Evolutionary conservation across 2,888 invertebrate genomes (phyloP).

Genomic region (Lycia hirtaria): DNA sequence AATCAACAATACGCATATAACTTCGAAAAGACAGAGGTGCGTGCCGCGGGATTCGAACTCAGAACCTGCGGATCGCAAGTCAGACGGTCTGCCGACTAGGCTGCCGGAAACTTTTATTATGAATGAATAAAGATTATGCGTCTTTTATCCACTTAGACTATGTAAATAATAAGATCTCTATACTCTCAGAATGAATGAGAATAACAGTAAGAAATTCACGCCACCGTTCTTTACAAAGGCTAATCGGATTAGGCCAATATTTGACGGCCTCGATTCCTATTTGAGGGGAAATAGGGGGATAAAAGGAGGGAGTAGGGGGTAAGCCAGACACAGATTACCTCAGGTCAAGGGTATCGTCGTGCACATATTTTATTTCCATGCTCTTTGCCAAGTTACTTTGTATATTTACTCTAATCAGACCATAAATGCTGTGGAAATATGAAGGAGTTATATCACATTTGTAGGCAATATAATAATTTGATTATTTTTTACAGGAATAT

Average conservation of each 20-base stretch:
- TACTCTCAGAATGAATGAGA: background rate
- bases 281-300: background rate
- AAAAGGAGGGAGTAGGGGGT: background rate
- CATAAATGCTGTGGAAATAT: background rate
- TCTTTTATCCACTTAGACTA: too few species aligned
- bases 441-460: background rate
- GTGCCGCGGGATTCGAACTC: too few species aligned
- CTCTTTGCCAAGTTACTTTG: background rate
- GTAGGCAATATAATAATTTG: too few species aligned
- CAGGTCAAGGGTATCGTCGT: slow-evolving; percentile 24
- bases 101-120: too few species aligned
- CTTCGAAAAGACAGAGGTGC: too few species aligned
- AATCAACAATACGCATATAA: too few species aligned
- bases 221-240: slow-evolving; percentile 10
- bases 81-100: too few species aligned
- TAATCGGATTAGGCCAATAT: slow-evolving; percentile 31
- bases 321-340: slow-evolving; percentile 7
- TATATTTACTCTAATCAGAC: background rate
- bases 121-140: too few species aligned
- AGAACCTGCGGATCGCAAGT: too few species aligned
- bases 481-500: too few species aligned
- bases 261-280: slow-evolving; percentile 27
- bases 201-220: background rate
- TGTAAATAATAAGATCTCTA: too few species aligned
- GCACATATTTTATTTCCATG: slow-evolving; percentile 10